A percentile compares a stretch with the other conserved stretches of the same genome.
Evolutionary conservation across 2,888 invertebrate genomes (phyloP).

Genomic region (Heteromyza rotundicornis): DNA sequence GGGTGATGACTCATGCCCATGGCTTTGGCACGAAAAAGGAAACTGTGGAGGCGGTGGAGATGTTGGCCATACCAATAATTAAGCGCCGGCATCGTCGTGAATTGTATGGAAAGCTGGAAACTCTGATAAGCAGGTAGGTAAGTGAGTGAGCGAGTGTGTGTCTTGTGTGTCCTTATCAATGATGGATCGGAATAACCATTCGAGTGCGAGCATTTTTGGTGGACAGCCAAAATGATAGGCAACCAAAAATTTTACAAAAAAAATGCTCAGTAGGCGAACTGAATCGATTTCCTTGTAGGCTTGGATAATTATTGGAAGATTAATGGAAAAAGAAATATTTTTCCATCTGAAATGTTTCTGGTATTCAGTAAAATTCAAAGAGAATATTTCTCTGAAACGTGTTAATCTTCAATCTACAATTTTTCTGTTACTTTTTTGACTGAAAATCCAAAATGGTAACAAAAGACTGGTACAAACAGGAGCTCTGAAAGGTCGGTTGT

Average conservation of each 20-base stretch:
- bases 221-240: no score
- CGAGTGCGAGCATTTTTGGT: not conserved
- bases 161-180: slow-evolving; percentile 5
- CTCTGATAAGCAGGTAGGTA: slow-evolving; percentile 73
- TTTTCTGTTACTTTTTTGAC: no score
- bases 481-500: no score
- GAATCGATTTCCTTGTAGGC: not conserved
- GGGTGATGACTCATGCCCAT: slow-evolving; percentile 61
- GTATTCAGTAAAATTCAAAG: no score
- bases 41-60: not conserved
- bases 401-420: no score
- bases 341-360: no score
- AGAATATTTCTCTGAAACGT: no score
- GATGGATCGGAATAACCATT: not conserved
- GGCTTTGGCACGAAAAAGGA: slow-evolving; percentile 35
- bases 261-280: not conserved
- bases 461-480: no score
- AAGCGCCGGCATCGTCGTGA: slow-evolving; percentile 71
- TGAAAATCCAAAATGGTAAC: no score
- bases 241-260: not conserved
- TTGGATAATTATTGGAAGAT: not conserved
- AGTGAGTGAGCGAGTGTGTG: no score
- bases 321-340: no score
- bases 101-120: slow-evolving; percentile 73
- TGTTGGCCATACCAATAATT: slow-evolving; percentile 37